Evolutionary conservation across 2,888 invertebrate genomes (phyloP), one percentile per base, ranked within the genome.

Genomic region (Drosophila tanythrix): DNA sequence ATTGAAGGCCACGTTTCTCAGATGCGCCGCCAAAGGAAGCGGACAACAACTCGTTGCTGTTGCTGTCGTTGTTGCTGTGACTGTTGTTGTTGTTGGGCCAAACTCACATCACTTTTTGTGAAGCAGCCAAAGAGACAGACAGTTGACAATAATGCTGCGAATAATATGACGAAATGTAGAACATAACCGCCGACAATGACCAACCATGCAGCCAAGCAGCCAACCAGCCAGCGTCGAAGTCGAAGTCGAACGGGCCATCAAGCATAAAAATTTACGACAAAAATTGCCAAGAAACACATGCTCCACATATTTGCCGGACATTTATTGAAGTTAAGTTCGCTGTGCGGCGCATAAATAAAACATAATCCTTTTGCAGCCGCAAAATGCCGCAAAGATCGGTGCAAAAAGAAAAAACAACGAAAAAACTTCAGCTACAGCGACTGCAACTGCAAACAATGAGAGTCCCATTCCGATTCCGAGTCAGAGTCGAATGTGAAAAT

Each of bases 261-360:
- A 89, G 82, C 83, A 86, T 91, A 89, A 91, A 90, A 92, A 83
- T 86, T 82, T 84, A 84, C 92, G 92, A 92, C 89, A 90, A 91
- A 92, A 92, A 90, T 92, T 91, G 91, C 87, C 85, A 89, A 91
- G 92, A 92, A 93, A 93, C 93, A 93, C 93, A 93, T 93, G 93
- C 93, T 93, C 92, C 92, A 93, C 93, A 93, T 93, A 92, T 92
- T 92, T 92, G 90, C 90, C 89, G 92, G 93, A 93, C 93, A 92
- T 93, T 93, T 93, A 93, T 93, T 93, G 93, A 88, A 93, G 93
- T 92, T 93, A 93, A 93, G 92, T 93, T 93, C 92, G 89, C 68
- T 90, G 89, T 86, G 86, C 82, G 92, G 91, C 90, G 92, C 93
- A 93, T 93, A 93, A 93, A 93, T 93, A 93, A 93, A 93, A 93